These are phyloP conservation scores for Eurystomus gularis DNA, from an alignment of 2,113 vertebrate species.

Conservation along the genomic window DNA sequence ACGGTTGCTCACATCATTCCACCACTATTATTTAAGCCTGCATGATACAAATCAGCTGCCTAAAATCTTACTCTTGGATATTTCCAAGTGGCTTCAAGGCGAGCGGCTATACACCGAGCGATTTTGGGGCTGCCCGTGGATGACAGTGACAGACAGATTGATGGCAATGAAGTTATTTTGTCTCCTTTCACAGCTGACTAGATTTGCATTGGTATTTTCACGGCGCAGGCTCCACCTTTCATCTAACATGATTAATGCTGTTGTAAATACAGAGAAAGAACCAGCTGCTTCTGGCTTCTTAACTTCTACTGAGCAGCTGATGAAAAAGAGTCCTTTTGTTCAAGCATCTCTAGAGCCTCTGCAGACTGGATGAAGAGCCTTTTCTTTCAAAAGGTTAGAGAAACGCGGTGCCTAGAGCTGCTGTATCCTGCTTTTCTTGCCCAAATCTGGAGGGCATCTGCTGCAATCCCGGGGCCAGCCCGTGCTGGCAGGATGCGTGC, in stretches of 20 bases:
- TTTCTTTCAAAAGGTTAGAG: neutral
- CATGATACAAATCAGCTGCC: neutral
- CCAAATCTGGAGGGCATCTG: neutral
- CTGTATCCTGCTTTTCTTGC: neutral
- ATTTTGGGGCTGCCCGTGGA: neutral
- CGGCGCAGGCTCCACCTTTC: conserved; percentile 8
- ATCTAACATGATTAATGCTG: conserved; percentile 21
- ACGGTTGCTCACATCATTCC: neutral
- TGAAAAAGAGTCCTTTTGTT: conserved; percentile 3
- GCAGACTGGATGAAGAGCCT: neutral
- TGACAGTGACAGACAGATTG: neutral
- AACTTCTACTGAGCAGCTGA: conserved; percentile 24
- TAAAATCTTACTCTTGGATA: neutral
- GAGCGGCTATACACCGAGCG: neutral
- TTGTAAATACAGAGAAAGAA: conserved; percentile 26
- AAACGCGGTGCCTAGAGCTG: rapidly evolving
- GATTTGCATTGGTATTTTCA: neutral
- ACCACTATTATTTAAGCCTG: neutral
- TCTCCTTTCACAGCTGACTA: neutral
- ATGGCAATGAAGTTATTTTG: neutral
- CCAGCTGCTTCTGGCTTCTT: conserved; percentile 40
- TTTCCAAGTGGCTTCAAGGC: rapidly evolving
- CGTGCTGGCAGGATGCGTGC: neutral
- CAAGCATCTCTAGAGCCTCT: neutral
- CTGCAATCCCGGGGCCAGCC: neutral